Evolutionary conservation across 53 echinoderm and acorn worm genomes (phyloP), one percentile per base, ranked within the genome.

Genomic region (Mesocentrotus franciscanus): DNA sequence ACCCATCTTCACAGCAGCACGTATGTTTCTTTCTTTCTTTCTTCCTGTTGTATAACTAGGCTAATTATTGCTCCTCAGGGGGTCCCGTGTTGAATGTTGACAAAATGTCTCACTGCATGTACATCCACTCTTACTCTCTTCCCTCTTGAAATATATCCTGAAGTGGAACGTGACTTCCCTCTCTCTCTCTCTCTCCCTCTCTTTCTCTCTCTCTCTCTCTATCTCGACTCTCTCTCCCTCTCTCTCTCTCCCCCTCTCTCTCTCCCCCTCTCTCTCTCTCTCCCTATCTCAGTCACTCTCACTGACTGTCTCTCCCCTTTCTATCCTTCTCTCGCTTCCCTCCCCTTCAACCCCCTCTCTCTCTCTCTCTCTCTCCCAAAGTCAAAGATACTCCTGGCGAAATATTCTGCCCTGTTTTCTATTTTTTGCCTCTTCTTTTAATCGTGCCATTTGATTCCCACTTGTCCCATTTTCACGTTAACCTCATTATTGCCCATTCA

Each of bases 41-140:
- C 36, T 81, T 36, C 42, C 17, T 16, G 39, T 27, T 39, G 81
- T 16, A 81, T 13, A 81, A 57, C 29, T 87, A 27, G 57, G 87
- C 87, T 58, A 87, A 87, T 87, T 87, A 87, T 87, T 87, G 87
- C 87, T 87, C 58, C 58, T 58, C 27, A 58, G 87, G 14, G 56
- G 87, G 58, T 87, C 87, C 87, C 34, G 29, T 87, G 87, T 87
- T 34, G 27, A 87, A 87, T 87, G 87, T 87, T 87, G 26, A 87
- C 58, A 27, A n/a, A 42, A 58, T 81, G 58, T 87, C 56, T 57
- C 57, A 10, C 27, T 59, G 58, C 58, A 87, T 87, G 29, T 24
- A 57, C n/a, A 3, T 27, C 57, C 87, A 57, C 57, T 87, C 29
- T 59, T 29, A 58, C 87, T 27, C 87, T 58, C 27, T 58, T 87